A percentile compares a stretch with the other conserved stretches of the same genome.
These are phyloP conservation scores for Gyps fulvus DNA, from an alignment of 2,113 vertebrate species.

Conservation along the genomic window DNA sequence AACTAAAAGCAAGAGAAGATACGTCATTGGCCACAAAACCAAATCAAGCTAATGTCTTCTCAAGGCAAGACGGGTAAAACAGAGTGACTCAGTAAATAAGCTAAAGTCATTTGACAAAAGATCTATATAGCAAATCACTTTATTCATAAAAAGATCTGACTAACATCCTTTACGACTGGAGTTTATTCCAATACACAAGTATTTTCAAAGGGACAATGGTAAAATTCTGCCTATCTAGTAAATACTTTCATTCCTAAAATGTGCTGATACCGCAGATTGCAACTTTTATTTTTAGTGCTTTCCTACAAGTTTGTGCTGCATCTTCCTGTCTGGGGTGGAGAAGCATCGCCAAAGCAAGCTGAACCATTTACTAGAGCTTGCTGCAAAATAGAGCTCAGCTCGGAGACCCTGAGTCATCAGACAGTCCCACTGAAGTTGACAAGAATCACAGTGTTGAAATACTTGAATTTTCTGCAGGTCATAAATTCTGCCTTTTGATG, in stretches of 20 bases:
- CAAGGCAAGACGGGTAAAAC: background rate
- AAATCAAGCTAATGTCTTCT: slow-evolving; percentile 52
- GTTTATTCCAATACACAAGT: background rate
- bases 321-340: background rate
- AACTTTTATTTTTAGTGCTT: background rate
- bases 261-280: background rate
- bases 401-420: background rate
- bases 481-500: background rate
- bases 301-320: background rate
- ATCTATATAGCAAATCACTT: background rate
- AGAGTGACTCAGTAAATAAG: background rate
- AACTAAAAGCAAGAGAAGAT: slow-evolving; percentile 33
- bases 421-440: background rate
- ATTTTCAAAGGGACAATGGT: background rate
- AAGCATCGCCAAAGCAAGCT: background rate
- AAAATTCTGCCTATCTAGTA: background rate
- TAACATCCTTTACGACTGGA: background rate
- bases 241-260: background rate
- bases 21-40: slow-evolving; percentile 18
- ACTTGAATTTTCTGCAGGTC: background rate
- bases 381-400: background rate
- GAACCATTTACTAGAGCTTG: background rate
- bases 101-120: background rate
- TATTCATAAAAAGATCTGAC: background rate
- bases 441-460: background rate